These are phyloP conservation scores for Calidris pugnax DNA, from an alignment of 2,113 vertebrate genomes.

Conservation along the genomic window DNA sequence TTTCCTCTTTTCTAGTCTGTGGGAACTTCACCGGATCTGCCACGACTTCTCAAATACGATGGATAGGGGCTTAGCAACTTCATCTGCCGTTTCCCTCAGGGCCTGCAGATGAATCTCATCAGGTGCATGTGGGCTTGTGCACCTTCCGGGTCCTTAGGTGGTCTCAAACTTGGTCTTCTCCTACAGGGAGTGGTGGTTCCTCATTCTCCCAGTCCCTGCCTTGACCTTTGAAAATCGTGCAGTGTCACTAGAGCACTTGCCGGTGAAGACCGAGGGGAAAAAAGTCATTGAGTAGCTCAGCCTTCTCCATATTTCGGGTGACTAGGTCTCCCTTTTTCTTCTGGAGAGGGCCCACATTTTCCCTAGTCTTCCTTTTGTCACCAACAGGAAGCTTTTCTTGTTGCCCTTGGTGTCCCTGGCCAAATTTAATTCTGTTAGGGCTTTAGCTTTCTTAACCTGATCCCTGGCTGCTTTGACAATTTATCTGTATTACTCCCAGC, in stretches of 20 bases:
- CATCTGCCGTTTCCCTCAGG: background rate
- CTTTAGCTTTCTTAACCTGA: background rate
- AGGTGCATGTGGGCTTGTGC: background rate
- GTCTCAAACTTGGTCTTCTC: background rate
- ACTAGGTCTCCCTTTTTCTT: background rate
- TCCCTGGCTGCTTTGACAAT: background rate
- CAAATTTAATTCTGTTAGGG: background rate
- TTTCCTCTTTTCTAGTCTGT: background rate
- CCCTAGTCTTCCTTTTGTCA: background rate
- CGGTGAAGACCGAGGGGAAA: background rate
- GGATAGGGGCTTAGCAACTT: background rate
- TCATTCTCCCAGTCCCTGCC: background rate
- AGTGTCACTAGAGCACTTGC: background rate
- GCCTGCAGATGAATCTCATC: background rate
- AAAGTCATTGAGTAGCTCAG: background rate
- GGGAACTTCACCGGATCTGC: background rate
- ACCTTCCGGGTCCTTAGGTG: background rate
- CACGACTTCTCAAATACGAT: background rate
- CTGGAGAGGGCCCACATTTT: background rate
- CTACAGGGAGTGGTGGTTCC: background rate
- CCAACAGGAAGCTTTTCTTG: background rate
- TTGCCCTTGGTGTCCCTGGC: background rate
- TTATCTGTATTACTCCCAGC: background rate
- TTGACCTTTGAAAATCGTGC: background rate
- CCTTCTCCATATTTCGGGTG: background rate